Evolutionary conservation across 2,888 invertebrate genomes (phyloP).

Genomic region (Cerceris rybyensis): DNA sequence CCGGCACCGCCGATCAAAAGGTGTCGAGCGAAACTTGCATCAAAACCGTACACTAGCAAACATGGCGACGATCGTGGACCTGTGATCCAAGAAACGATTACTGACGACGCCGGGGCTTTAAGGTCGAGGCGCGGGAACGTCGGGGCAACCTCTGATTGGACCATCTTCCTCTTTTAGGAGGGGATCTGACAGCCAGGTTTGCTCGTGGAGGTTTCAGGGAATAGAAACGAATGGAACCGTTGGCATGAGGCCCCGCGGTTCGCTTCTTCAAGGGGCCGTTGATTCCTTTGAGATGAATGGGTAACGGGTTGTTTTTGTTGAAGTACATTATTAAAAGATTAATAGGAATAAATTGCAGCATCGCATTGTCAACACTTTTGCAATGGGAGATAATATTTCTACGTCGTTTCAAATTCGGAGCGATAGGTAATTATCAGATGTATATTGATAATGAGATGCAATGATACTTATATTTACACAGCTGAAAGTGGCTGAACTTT

Average conservation of each 20-base stretch:
- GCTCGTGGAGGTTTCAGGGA: slow-evolving; percentile 40
- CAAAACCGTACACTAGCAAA: slow-evolving; percentile 65
- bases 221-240: slow-evolving; percentile 6
- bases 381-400: no score
- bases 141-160: slow-evolving; percentile 50
- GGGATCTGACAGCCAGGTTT: slow-evolving; percentile 39
- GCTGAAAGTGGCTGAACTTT: no score
- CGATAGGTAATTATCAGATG: no score
- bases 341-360: no score
- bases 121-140: slow-evolving; percentile 56
- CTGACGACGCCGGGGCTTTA: slow-evolving; percentile 59
- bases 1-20: slow-evolving; percentile 2
- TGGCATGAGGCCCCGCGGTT: neutral
- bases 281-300: neutral
- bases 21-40: slow-evolving; percentile 38
- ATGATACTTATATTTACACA: no score
- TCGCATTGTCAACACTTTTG: no score
- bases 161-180: slow-evolving; percentile 24
- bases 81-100: slow-evolving; percentile 58
- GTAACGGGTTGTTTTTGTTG: neutral
- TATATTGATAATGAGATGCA: no score
- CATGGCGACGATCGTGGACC: slow-evolving; percentile 65
- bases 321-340: no score
- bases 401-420: no score
- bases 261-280: neutral